Percentiles rank a stretch among this genome's conserved stretches.
Evolutionary conservation across 2,888 invertebrate species (phyloP).

Genomic region (Macaria liturata): DNA sequence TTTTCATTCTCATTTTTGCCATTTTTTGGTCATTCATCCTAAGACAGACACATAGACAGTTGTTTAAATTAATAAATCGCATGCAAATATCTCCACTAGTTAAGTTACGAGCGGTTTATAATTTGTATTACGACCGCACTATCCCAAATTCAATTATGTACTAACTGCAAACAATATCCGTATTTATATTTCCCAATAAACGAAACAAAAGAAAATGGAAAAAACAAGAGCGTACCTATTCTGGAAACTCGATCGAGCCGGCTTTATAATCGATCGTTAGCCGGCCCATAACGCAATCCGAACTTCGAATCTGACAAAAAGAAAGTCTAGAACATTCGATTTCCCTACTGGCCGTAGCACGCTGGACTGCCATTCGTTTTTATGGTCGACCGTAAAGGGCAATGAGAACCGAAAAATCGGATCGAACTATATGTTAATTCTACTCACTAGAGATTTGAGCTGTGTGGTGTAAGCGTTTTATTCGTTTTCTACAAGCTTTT

Average conservation of each 20-base stretch:
- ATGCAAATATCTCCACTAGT: too few relatives aligned
- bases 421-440: conserved; percentile 65
- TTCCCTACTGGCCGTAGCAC: conserved; percentile 47
- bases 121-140: too few relatives aligned
- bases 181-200: conserved; percentile 6
- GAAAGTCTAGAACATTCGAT: conserved; percentile 40
- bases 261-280: conserved; percentile 33
- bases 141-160: too few relatives aligned
- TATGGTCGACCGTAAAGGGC: conserved; percentile 65
- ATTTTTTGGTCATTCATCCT: too few relatives aligned
- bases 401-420: conserved; percentile 53
- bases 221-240: conserved; percentile 30
- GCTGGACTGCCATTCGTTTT: conserved; percentile 61
- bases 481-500: conserved; percentile 22
- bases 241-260: conserved; percentile 24
- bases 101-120: too few relatives aligned
- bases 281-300: conserved; percentile 41
- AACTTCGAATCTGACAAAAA: conserved; percentile 43
- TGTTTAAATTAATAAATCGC: too few relatives aligned
- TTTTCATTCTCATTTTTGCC: too few relatives aligned
- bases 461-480: conserved; percentile 25
- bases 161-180: too few relatives aligned
- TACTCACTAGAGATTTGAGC: conserved; percentile 41
- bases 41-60: too few relatives aligned
- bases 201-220: conserved; percentile 14